Evolutionary conservation across 2,113 vertebrate genomes (phyloP).

Genomic region (Panthera tigris): DNA sequence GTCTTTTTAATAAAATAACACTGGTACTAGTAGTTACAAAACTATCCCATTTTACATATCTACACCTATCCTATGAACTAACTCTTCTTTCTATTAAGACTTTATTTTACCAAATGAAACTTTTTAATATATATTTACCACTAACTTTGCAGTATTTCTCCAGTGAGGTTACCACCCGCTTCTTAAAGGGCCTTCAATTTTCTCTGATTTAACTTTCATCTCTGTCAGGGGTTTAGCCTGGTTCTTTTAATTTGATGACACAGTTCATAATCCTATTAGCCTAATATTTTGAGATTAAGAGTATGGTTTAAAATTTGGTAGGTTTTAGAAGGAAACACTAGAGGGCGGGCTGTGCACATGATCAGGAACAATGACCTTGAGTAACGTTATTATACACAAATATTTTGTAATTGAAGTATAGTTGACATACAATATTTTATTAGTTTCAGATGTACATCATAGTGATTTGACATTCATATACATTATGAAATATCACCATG

Average conservation of each 20-base stretch:
- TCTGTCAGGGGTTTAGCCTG: slow-evolving; percentile 81
- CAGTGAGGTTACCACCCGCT: slow-evolving; percentile 65
- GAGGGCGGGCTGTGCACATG: slow-evolving; percentile 77
- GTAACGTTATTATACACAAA: neutral
- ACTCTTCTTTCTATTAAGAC: neutral
- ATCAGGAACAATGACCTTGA: neutral
- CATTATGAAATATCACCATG: neutral
- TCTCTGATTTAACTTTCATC: slow-evolving; percentile 78
- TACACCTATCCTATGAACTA: neutral
- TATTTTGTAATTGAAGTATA: neutral
- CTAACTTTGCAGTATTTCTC: slow-evolving; percentile 69
- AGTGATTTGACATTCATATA: neutral
- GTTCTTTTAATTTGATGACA: slow-evolving; percentile 85
- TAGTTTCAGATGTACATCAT: neutral
- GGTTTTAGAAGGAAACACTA: slow-evolving; percentile 76
- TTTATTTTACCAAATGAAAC: neutral
- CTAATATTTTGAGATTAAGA: slow-evolving; percentile 76
- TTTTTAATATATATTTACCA: slow-evolving; percentile 81
- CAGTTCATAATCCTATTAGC: slow-evolving; percentile 87
- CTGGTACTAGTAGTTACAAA: neutral
- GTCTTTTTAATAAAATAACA: slow-evolving; percentile 34
- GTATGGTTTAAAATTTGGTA: slow-evolving; percentile 49
- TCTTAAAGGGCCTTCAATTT: slow-evolving; percentile 73
- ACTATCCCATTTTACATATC: neutral
- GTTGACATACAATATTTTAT: neutral